Base-by-base conservation (phyloP, 2,797 vertebrate genomes). In the Ficedula albicollis region DNA sequence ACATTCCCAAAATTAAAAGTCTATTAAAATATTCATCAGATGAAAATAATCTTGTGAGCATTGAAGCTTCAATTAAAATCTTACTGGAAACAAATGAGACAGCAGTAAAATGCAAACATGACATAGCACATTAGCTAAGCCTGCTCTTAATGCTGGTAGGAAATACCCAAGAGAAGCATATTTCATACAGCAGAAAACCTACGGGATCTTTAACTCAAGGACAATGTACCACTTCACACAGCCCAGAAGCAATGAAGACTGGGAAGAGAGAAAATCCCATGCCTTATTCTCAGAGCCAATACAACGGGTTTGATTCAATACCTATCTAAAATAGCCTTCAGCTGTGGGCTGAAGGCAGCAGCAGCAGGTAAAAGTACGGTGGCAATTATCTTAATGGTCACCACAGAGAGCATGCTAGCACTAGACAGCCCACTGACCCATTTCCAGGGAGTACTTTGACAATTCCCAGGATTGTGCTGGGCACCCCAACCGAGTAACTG, bases 401-500 rank as follows among this genome's bases (percentile, higher is more conserved):
- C n/a, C 6, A 39, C 4, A 1, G 26, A 88, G 25, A 88, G 19
- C 7, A 11, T 3, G 9, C 18, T 12, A 76, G 20, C 62, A 20
- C 27, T 26, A 2, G 30, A 5, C 0, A n/a, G 12, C 18, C 25
- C 48, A 15, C 19, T 29, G 22, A 22, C 13, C 23, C 23, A 1
- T 20, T 17, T n/a, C 23, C 32, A 54, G 26, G 6, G 21, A 30
- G 21, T 9, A 29, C 1, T 2, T 25, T 2, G 43, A 32, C 13
- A 54, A 7, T 15, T 56, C 26, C 59, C 11, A 43, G 20, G 15
- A 7, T 52, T 44, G 15, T 59, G 25, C 27, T 20, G 39, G 36
- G 34, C 41, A 49, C 15, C 20, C 0, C 0, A 1, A 20, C 18
- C 51, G 52, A 56, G 11, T 3, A 10, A 23, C 34, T 13, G 34